Conservation (phyloP, 2,888 invertebrate species). For the Pachymerium ferrugineum region DNA sequence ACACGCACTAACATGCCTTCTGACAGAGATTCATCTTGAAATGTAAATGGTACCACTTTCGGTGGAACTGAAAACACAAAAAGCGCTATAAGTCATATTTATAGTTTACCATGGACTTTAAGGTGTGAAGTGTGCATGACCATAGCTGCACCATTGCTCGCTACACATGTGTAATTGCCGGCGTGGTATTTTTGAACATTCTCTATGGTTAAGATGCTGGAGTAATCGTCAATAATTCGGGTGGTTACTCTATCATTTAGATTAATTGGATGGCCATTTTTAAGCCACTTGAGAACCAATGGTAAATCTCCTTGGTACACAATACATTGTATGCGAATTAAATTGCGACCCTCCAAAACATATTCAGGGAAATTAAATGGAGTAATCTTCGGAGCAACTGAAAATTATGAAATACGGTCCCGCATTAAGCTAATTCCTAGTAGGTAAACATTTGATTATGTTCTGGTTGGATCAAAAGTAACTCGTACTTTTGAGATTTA, state of each 20-base stretch:
- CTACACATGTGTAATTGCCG: background rate
- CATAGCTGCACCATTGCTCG: background rate
- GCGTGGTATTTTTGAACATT: too few relatives aligned
- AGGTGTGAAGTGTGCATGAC: background rate
- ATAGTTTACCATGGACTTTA: background rate
- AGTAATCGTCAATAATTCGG: background rate
- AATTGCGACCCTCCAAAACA: constrained; percentile 53
- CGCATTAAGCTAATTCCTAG: too few relatives aligned
- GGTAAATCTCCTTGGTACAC: constrained; percentile 43
- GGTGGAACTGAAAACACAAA: background rate
- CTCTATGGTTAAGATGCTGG: background rate
- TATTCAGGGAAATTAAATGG: constrained; percentile 53
- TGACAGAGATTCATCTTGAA: too few relatives aligned
- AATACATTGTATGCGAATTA: constrained; percentile 51
- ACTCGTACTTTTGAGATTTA: too few relatives aligned
- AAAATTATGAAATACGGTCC: constrained; percentile 33
- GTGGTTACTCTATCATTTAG: background rate
- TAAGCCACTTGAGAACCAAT: constrained; percentile 48
- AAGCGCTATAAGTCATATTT: too few relatives aligned
- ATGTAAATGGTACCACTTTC: background rate
- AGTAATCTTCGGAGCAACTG: constrained; percentile 53
- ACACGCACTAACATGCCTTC: too few relatives aligned
- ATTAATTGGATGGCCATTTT: constrained; percentile 46
- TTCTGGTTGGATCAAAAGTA: too few relatives aligned
- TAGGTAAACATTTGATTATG: too few relatives aligned